A percentile compares a stretch with the other conserved stretches of the same genome.
phyloP scores from a whole-genome alignment of 2,113 vertebrate genomes.

The Vanacampus margaritifer region DNA sequence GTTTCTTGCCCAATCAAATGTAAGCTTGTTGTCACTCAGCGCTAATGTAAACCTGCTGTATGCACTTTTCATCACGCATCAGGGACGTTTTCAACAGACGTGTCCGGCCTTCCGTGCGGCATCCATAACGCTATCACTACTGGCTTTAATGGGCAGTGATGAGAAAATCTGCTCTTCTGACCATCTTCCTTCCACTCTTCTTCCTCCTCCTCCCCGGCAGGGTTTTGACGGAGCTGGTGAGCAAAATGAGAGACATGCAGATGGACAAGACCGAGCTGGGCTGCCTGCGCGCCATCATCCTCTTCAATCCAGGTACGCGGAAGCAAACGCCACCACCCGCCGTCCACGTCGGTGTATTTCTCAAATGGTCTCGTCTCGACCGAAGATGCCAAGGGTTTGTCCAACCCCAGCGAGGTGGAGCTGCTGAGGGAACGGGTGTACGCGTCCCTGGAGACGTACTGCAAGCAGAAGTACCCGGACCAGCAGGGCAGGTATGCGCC shows the following conservation, averaged over 20 bases:
- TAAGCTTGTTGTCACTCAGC: not conserved
- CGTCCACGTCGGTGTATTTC: not conserved
- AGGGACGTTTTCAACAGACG: not conserved
- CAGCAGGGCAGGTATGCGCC: constrained; percentile 80
- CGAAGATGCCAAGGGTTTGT: constrained; percentile 85
- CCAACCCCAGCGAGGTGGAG: constrained; percentile 87
- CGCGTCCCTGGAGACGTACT: constrained; percentile 86
- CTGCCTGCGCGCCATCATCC: constrained; percentile 89
- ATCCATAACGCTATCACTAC: not conserved
- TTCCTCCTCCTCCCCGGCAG: constrained; percentile 41
- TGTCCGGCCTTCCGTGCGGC: not conserved
- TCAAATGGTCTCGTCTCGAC: constrained; percentile 5
- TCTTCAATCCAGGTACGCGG: constrained; percentile 84
- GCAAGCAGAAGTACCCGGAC: constrained; percentile 91
- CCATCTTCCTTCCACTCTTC: not conserved
- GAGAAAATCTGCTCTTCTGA: not conserved
- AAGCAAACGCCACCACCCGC: not conserved
- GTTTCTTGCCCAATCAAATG: not conserved
- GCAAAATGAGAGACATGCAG: constrained; percentile 83
- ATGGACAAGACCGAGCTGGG: constrained; percentile 83
- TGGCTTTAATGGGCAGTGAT: not conserved
- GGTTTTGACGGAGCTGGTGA: constrained; percentile 79
- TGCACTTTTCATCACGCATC: not conserved
- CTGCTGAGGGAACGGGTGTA: constrained; percentile 87
- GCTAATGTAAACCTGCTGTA: not conserved